Evolutionary conservation across 2,797 vertebrate species (phyloP).

Genomic region (Graptemys geographica): DNA sequence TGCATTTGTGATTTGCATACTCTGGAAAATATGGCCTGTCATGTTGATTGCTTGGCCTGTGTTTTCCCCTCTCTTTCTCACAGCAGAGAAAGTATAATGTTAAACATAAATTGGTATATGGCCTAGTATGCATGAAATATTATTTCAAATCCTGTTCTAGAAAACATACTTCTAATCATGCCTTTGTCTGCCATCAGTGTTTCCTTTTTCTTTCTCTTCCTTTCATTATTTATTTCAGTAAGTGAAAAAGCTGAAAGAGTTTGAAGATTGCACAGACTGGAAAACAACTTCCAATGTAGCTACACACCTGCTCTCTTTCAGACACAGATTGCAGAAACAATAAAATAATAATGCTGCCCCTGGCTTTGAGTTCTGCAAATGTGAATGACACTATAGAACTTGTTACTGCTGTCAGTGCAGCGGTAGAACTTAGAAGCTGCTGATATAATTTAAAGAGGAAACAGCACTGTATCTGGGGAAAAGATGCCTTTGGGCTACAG

Average conservation of each 20-base stretch:
- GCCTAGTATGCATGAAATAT: neutral
- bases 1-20: neutral
- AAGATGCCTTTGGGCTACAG: slow-evolving; percentile 12
- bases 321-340: slow-evolving; percentile 43
- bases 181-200: neutral
- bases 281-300: slow-evolving; percentile 1
- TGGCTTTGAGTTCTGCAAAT: slow-evolving; percentile 46
- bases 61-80: neutral
- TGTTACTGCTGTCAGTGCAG: slow-evolving; percentile 18
- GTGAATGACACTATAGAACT: slow-evolving; percentile 37
- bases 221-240: neutral
- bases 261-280: neutral
- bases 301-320: slow-evolving; percentile 54
- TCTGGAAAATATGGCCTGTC: neutral
- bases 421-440: slow-evolving; percentile 30
- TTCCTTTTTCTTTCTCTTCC: neutral
- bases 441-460: slow-evolving; percentile 36
- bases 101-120: neutral
- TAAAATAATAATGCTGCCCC: slow-evolving; percentile 48
- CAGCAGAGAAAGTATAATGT: neutral
- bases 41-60: neutral
- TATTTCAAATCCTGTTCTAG: neutral
- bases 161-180: neutral
- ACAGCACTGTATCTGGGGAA: neutral
- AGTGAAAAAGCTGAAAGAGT: neutral